Base-by-base conservation (phyloP, 2,888 invertebrate genomes). In the Sicus ferrugineus region DNA sequence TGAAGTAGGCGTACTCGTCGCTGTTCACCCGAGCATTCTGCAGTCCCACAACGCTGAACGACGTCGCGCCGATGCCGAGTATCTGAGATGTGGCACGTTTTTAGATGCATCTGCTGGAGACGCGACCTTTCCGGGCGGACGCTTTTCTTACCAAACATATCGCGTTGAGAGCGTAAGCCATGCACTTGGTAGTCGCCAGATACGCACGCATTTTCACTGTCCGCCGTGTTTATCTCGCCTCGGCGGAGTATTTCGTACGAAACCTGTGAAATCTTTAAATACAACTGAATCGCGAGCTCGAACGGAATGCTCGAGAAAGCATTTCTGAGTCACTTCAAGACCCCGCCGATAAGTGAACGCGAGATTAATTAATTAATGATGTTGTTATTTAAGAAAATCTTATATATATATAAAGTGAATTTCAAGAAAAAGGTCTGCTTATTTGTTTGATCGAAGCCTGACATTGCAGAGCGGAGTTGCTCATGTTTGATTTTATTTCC, bases 121-220 rank as follows among this genome's bases (percentile, higher is more conserved):
- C n/a, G n/a, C n/a, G n/a, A n/a, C n/a, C n/a, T n/a, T n/a, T n/a
- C n/a, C n/a, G n/a, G n/a, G n/a, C n/a, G n/a, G n/a, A n/a, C n/a
- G n/a, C n/a, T 11, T 3, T 38, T 67, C 77, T 77, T 67, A 80
- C 81, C 80, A 82, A 74, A 72, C 80, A 81, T 4, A 79, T 67
- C 23, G 78, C 69, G 74, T 82, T 82, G 73, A 79, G 76, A 67
- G 74, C 68, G 54, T 81, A 79, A 65, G 78, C 77, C 50, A 78
- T 77, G 72, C 77, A 79, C 70, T 80, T 81, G 9, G 81, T 73
- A 61, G 77, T 78, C 64, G 75, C 77, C 63, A 81, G 78, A 70
- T 75, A 76, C 72, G 73, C 75, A 68, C 78, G 78, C 82, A 82
- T 67, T n/a, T 30, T 23, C 42, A 4, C n/a, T 42, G 42, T 3